A percentile compares a stretch with the other conserved stretches of the same genome.
phyloP scores from a whole-genome alignment of 1,140 invertebrate genomes.

The Drosophila mayri region DNA sequence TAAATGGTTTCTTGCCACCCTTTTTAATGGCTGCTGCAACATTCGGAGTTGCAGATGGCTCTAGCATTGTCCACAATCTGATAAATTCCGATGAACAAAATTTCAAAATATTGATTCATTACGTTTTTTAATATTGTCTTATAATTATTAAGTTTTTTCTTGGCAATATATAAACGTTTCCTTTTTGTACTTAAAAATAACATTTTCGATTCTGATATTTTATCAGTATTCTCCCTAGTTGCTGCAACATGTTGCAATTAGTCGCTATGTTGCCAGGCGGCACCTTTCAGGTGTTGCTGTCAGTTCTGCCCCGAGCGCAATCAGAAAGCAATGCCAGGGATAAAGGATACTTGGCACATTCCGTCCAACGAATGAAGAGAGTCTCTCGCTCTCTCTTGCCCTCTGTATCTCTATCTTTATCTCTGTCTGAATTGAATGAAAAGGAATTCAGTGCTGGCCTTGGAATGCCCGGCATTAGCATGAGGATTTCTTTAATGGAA shows the following conservation, averaged over 20 bases:
- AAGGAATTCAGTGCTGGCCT: constrained; percentile 18
- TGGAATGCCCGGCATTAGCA: constrained; percentile 23
- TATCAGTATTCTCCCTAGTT: not conserved
- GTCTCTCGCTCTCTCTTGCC: not conserved
- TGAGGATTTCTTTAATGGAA: constrained; percentile 35
- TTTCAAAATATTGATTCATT: too few species aligned
- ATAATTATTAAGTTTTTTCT: too few species aligned
- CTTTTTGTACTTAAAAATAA: not conserved
- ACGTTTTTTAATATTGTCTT: too few species aligned
- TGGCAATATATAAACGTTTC: too few species aligned
- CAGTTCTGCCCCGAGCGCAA: constrained; percentile 1
- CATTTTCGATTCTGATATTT: not conserved
- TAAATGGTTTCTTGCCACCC: not conserved
- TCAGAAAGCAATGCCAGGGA: constrained; percentile 11
- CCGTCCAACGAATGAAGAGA: constrained; percentile 4
- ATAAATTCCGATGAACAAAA: not conserved
- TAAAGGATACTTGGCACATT: constrained; percentile 16
- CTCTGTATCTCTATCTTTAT: not conserved
- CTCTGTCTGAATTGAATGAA: constrained; percentile 15
- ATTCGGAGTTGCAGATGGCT: not conserved
- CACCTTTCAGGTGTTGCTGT: constrained; percentile 3
- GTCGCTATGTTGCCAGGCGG: too few species aligned
- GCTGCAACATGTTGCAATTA: not conserved
- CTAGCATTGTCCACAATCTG: not conserved
- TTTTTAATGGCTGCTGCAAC: not conserved